Conservation (phyloP, 2,113 vertebrate genomes). For the Gasterosteus nipponicus region DNA sequence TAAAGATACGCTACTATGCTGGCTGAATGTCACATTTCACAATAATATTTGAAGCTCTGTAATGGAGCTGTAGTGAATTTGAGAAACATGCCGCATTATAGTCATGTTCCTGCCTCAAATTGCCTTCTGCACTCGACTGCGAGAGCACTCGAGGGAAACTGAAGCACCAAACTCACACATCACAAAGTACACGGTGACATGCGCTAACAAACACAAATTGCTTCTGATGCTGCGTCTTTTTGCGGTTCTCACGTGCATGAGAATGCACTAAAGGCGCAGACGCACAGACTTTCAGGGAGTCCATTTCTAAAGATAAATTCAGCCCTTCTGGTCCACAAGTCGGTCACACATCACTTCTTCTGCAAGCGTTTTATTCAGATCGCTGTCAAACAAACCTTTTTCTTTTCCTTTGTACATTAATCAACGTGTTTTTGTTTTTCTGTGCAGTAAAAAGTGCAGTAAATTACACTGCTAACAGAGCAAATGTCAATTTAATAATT, state of each 20-base stretch:
- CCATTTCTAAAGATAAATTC: slow-evolving; percentile 6
- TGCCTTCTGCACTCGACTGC: slow-evolving; percentile 82
- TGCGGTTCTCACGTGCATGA: slow-evolving; percentile 2
- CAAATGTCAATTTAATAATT: background rate
- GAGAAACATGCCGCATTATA: no score
- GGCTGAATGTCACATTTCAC: no score
- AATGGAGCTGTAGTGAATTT: no score
- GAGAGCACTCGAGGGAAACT: slow-evolving; percentile 51
- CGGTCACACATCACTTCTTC: slow-evolving; percentile 32
- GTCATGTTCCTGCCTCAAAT: slow-evolving; percentile 67
- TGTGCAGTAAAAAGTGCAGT: background rate
- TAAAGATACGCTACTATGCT: no score
- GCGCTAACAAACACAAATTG: background rate
- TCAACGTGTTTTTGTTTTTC: background rate
- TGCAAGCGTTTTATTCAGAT: background rate
- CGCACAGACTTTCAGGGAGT: background rate
- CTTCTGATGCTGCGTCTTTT: slow-evolving; percentile 13
- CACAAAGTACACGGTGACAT: slow-evolving; percentile 1
- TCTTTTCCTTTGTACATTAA: background rate
- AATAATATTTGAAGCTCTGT: no score
- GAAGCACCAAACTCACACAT: slow-evolving; percentile 2
- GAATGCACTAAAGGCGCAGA: background rate
- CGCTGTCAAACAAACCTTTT: background rate
- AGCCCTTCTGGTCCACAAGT: slow-evolving; percentile 22
- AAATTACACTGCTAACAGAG: background rate